phyloP scores from a whole-genome alignment of 2,797 vertebrate genomes.

The Sebastes itinus region DNA sequence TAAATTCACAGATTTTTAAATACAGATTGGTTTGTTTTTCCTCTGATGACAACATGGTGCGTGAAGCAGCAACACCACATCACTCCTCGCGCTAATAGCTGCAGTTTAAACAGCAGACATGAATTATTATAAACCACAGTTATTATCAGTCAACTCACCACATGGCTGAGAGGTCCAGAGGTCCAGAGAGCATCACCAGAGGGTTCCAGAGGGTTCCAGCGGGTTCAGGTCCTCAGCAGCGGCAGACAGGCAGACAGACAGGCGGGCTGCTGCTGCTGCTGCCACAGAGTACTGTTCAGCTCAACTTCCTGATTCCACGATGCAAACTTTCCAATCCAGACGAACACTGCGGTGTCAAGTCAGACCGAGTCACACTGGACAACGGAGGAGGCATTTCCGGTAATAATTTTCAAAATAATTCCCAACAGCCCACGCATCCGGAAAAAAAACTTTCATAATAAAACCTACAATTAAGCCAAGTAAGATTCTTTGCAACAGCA shows the following conservation, averaged over 20 bases:
- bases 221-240: not conserved
- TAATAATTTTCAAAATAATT: conserved; percentile 35
- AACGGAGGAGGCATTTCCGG: not conserved
- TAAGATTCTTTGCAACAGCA: not conserved
- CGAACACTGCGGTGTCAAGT: not conserved
- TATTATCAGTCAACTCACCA: conserved; percentile 10
- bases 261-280: no score
- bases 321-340: conserved; percentile 41
- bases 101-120: not conserved
- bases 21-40: not conserved
- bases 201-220: not conserved
- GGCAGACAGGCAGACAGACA: no score
- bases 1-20: not conserved
- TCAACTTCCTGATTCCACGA: conserved; percentile 63
- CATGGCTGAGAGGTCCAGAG: not conserved
- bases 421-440: accelerated
- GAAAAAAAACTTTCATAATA: not conserved
- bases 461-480: not conserved
- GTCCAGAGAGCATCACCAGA: not conserved
- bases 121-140: not conserved
- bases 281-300: not conserved
- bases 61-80: not conserved
- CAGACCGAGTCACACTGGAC: not conserved
- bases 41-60: not conserved
- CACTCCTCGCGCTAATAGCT: not conserved